Evolutionary conservation across 2,797 vertebrate species (phyloP), one percentile per base, ranked within the genome.

Genomic region (Borostomias antarcticus): DNA sequence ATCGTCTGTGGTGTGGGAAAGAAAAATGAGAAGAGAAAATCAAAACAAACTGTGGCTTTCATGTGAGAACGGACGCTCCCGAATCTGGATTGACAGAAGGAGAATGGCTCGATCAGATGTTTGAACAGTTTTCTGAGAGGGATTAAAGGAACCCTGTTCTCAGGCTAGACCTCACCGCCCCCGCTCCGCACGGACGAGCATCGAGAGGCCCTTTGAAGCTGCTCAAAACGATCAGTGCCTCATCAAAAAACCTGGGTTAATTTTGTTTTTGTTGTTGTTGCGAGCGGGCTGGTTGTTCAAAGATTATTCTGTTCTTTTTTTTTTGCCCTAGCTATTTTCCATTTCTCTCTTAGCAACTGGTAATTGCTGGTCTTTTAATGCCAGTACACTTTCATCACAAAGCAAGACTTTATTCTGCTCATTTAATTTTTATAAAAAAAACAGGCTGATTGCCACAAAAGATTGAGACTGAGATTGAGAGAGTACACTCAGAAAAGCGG

Each of bases 131-230:
- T 70, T 85, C 58, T 72, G 74, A 71, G 65, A 68, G 33, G 65
- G 80, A 78, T 81, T 80, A 87, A 83, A 82, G 62, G 61, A 76
- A 77, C 59, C 30, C 66, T n/a, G 37, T 54, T 77, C 69, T 83
- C 67, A 84, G 79, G 58, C 69, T 40, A 56, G 59, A 71, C 69
- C 64, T 66, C 43, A 58, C 8, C 62, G 35, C 52, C 58, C 70
- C 52, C 58, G 58, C 64, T 28, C 71, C 45, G 62, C 58, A 73
- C 62, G 26, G n/a, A n/a, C n/a, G n/a, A n/a, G 60, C 45, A 32
- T 79, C 65, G 63, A 61, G 54, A 69, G 11, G 5, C 53, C n/a
- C 66, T 86, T 75, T 81, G 70, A 86, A 80, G 68, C 54, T 28
- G 67, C 66, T 77, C 78, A 61, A 61, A 75, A 57, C 57, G 60